Base-by-base conservation (phyloP, 1,140 invertebrate species). In the Drosophila rhopaloa region DNA sequence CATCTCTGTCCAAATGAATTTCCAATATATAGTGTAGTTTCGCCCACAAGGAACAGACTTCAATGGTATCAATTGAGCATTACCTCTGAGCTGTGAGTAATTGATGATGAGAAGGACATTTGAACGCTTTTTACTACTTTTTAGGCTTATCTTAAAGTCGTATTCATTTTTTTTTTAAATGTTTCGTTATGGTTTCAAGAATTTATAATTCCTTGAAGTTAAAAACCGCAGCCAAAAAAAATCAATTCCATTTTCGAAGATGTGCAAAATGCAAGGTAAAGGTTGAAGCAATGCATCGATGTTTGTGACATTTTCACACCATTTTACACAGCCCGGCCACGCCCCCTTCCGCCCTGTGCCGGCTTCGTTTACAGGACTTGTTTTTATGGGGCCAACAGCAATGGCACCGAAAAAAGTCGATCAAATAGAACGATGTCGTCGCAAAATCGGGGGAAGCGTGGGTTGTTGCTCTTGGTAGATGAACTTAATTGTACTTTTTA, bases 401-500 rank as follows among this genome's bases (percentile, higher is more conserved):
- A 43, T 32, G 44, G 27, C 53, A 62, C 14, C 53, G 10, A 19
- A 51, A 44, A 59, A 48, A 59, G 46, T 82, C 81, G 74, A 81
- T 81, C 79, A 78, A 82, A 65, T 65, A 65, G 76, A 66, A 79
- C 74, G 62, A 76, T 61, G 76, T 79, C 70, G 41, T 48, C 51
- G 58, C 37, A 40, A 73, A 62, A 47, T 38, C 24, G 35, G 16
- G 27, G 48, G 54, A 37, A 37, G 35, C 35, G n/a, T 5, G 59
- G 14, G 11, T 6, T 3, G 4, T 43, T 7, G 32, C 59, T 41
- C 60, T 63, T 44, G 61, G 50, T 35, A 41, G 53, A 54, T 54
- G 53, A 56, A 79, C 74, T 68, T 78, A 78, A 81, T 73, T 81
- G 74, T 73, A 58, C 67, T 78, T 67, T 79, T 67, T 46, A 59